A percentile compares a stretch with the other conserved stretches of the same genome.
phyloP scores from a whole-genome alignment of 2,797 vertebrate species.

The Caiman crocodilus region DNA sequence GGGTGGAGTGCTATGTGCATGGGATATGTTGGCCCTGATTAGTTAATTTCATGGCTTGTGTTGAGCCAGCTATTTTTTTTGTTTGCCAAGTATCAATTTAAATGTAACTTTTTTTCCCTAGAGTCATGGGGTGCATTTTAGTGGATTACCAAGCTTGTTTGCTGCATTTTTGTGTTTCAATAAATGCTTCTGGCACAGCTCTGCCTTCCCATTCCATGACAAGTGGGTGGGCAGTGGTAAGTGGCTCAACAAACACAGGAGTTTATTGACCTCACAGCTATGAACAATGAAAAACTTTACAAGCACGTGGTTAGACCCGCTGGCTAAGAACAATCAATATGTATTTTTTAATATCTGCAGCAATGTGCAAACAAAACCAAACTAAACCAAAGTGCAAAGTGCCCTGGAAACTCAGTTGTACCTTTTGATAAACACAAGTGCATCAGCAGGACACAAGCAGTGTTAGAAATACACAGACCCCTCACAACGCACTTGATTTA shows the following conservation, averaged over 20 bases:
- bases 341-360: neutral
- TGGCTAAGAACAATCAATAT: neutral
- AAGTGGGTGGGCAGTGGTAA: neutral
- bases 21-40: too few species aligned
- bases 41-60: too few species aligned
- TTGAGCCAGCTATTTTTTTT: too few species aligned
- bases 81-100: neutral
- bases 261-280: neutral
- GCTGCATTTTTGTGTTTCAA: neutral
- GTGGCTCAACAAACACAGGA: neutral
- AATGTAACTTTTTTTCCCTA: neutral
- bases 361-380: neutral
- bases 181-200: neutral
- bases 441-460: fast-evolving
- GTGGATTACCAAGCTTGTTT: neutral
- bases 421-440: neutral
- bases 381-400: neutral
- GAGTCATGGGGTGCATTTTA: neutral
- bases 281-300: neutral
- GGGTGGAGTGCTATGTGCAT: too few species aligned
- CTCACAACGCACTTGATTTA: too few species aligned
- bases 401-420: neutral
- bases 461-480: too few species aligned
- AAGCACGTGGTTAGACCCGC: neutral
- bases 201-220: neutral